Evolutionary conservation across 2,797 vertebrate species (phyloP), one percentile per base, ranked within the genome.

Genomic region (Falco rusticolus): DNA sequence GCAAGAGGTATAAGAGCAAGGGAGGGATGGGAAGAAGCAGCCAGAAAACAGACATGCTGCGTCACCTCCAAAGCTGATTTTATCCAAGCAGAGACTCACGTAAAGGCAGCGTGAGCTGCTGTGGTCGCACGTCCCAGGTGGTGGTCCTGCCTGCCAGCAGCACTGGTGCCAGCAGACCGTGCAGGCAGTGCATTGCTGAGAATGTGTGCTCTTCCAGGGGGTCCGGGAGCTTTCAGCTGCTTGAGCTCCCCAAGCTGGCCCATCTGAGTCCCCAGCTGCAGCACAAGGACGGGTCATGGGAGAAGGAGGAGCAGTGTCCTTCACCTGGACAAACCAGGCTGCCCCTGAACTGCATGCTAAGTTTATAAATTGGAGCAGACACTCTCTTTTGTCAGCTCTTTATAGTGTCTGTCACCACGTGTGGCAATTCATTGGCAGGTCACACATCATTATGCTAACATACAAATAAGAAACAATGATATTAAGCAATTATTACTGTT

Each of bases 51-150:
- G 53, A 34, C 0, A 0, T 10, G 56, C 43, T 13, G 22, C 18
- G 6, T 63, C 2, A 0, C 29, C 45, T 63, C 61, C 15, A 16
- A 24, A 69, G 28, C 41, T n/a, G 1, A 0, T 18, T 33, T 34
- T 15, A 13, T 20, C 45, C 18, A 4, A 17, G 85, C 33, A 5
- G 54, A n/a, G 34, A 3, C 31, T 24, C 4, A 0, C 0, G 1
- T 21, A 13, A 51, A 53, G 45, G 25, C 54, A 54, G 39, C 1
- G 3, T 6, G 47, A 53, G 61, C 34, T 25, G 74, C 61, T 43
- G 61, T 37, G 6, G 20, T 5, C 6, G 1, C 74, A 10, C 53
- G 2, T 13, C 47, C 29, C 31, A 2, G 68, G 15, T 10, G 14
- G 33, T 24, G 47, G 34, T 54, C 47, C 75, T 34, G n/a, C 63